A percentile compares a stretch with the other conserved stretches of the same genome.
Conservation (phyloP, 2,113 vertebrate genomes). For the Plecturocebus donacophilus region DNA sequence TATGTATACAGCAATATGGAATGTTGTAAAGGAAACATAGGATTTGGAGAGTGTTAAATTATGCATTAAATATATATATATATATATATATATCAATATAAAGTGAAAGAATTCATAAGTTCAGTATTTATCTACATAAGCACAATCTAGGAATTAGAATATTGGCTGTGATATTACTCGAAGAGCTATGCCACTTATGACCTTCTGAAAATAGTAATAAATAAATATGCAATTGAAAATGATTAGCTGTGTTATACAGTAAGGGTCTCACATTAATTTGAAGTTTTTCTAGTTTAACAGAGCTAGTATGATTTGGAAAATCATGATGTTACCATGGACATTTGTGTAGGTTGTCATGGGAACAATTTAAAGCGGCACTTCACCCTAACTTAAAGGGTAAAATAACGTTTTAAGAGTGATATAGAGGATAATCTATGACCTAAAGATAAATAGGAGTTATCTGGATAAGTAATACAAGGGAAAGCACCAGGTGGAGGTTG, state of each 20-base stretch:
- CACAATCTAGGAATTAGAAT: not conserved
- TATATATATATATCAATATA: not conserved
- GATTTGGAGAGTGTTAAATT: not conserved
- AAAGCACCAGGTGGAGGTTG: not conserved
- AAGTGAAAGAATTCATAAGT: not conserved
- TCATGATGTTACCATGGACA: not conserved
- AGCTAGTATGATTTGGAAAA: not conserved
- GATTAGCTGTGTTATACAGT: not conserved
- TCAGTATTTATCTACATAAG: not conserved
- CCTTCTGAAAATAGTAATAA: not conserved
- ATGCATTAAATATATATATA: not conserved
- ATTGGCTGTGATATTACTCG: not conserved
- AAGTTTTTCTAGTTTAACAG: not conserved
- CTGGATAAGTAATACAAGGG: not conserved
- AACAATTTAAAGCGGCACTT: constrained; percentile 6
- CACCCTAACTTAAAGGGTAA: not conserved
- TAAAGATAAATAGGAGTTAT: not conserved
- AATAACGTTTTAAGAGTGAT: constrained; percentile 1
- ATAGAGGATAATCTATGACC: not conserved
- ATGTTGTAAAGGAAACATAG: not conserved
- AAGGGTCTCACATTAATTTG: not conserved
- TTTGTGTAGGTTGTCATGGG: not conserved
- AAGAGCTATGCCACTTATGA: not conserved
- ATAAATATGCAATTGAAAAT: not conserved
- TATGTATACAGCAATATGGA: not conserved